phyloP scores from a whole-genome alignment of 2,888 invertebrate species.

The Nymphalis urticae region DNA sequence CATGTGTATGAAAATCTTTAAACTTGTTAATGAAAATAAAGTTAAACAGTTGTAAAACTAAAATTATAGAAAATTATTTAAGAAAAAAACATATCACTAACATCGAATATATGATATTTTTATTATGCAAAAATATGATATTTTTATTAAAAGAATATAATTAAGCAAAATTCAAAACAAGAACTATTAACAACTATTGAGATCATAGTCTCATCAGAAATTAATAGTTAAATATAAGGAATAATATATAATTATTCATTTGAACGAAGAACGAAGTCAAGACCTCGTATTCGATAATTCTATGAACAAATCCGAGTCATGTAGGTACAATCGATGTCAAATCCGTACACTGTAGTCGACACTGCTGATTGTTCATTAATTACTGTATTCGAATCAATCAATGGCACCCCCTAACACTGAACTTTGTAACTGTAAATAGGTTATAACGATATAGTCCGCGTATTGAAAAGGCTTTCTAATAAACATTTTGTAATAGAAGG shows the following conservation, averaged over 20 bases:
- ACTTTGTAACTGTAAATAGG: slow-evolving; percentile 14
- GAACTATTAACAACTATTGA: no score
- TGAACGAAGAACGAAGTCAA: no score
- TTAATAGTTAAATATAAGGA: no score
- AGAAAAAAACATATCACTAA: neutral
- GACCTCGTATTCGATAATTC: neutral
- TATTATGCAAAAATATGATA: neutral
- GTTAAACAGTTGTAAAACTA: neutral
- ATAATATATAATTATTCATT: no score
- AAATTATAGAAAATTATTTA: no score
- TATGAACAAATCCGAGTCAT: neutral
- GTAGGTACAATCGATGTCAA: neutral
- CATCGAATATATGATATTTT: neutral
- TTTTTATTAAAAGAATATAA: no score
- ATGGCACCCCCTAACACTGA: slow-evolving; percentile 14
- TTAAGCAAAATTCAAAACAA: no score
- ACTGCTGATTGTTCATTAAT: slow-evolving; percentile 24
- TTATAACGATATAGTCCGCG: slow-evolving; percentile 6
- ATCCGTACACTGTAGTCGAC: slow-evolving; percentile 2
- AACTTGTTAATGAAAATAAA: neutral
- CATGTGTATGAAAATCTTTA: neutral
- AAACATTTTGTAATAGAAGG: no score
- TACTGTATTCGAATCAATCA: slow-evolving; percentile 20
- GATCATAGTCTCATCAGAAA: no score
- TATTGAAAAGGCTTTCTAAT: neutral